Conservation (phyloP, 2,888 invertebrate genomes). For the Linhomoeus sp. region DNA sequence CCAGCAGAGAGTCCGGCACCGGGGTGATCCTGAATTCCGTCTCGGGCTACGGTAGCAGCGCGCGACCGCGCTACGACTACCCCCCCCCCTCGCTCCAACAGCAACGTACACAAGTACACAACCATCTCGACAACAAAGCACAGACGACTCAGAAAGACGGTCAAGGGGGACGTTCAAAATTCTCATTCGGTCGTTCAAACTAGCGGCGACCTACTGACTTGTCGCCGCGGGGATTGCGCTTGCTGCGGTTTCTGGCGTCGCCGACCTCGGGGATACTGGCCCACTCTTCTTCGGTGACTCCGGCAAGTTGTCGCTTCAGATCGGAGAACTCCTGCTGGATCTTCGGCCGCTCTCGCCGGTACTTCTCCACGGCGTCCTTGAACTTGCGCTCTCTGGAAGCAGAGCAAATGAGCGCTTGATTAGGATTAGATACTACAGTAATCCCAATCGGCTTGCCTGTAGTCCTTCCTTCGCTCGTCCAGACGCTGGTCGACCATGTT, state of each 20-base stretch:
- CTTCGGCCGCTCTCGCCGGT: slow-evolving; percentile 91
- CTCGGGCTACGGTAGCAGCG: too few species aligned
- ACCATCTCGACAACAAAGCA: not conserved
- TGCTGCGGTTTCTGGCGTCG: slow-evolving; percentile 89
- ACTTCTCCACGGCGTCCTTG: slow-evolving; percentile 63
- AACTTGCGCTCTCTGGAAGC: slow-evolving; percentile 39
- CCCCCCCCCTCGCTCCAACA: not conserved
- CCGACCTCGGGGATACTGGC: slow-evolving; percentile 92
- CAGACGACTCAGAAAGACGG: not conserved
- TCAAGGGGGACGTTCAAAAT: too few species aligned
- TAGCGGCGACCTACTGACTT: slow-evolving; percentile 40
- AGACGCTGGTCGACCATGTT: slow-evolving; percentile 93
- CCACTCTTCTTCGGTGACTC: slow-evolving; percentile 78
- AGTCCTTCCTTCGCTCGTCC: slow-evolving; percentile 95
- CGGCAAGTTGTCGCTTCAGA: slow-evolving; percentile 46
- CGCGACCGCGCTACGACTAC: too few species aligned
- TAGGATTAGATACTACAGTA: too few species aligned
- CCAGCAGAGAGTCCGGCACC: slow-evolving; percentile 78
- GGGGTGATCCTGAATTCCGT: slow-evolving; percentile 70
- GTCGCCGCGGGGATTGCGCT: slow-evolving; percentile 78
- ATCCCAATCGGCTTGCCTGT: slow-evolving; percentile 52
- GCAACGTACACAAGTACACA: slow-evolving; percentile 1
- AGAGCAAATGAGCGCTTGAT: too few species aligned
- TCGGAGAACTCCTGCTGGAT: slow-evolving; percentile 99
- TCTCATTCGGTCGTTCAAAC: too few species aligned